phyloP scores from a whole-genome alignment of 2,113 vertebrate species.

The Asarcornis scutulata region DNA sequence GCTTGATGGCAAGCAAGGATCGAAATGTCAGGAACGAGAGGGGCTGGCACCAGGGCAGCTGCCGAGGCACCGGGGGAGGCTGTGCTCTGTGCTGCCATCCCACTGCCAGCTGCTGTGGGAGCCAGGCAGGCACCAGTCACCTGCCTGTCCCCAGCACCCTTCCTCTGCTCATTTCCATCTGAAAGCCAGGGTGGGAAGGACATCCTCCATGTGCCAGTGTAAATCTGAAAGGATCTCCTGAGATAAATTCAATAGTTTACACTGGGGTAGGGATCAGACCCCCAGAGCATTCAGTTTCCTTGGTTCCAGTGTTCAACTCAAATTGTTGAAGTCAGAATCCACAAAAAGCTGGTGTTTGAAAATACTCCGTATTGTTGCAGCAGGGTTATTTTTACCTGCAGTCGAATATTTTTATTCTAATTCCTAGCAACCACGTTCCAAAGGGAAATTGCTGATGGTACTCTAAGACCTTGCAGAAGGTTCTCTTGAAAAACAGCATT shows the following conservation, averaged over 20 bases:
- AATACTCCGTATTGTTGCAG: neutral
- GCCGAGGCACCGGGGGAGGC: neutral
- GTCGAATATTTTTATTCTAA: neutral
- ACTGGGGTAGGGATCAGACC: neutral
- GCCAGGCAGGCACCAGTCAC: no score
- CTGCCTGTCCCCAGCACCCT: neutral
- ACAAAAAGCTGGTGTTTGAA: neutral
- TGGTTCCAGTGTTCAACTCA: accelerated
- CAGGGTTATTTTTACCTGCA: conserved; percentile 5
- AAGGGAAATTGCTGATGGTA: neutral
- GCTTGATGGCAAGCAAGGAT: neutral
- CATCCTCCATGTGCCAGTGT: neutral
- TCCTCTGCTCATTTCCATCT: neutral
- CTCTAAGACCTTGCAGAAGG: neutral
- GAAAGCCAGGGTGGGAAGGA: neutral
- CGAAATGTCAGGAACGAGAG: accelerated
- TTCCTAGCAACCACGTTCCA: neutral
- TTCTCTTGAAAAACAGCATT: neutral
- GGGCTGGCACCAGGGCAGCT: neutral
- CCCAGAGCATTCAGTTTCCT: accelerated
- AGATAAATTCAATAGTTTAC: neutral
- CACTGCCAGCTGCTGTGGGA: neutral
- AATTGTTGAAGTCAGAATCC: neutral
- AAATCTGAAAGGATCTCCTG: neutral
- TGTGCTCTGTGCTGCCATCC: accelerated